Conservation (phyloP, 2,797 vertebrate species). For the Clangula hyemalis region DNA sequence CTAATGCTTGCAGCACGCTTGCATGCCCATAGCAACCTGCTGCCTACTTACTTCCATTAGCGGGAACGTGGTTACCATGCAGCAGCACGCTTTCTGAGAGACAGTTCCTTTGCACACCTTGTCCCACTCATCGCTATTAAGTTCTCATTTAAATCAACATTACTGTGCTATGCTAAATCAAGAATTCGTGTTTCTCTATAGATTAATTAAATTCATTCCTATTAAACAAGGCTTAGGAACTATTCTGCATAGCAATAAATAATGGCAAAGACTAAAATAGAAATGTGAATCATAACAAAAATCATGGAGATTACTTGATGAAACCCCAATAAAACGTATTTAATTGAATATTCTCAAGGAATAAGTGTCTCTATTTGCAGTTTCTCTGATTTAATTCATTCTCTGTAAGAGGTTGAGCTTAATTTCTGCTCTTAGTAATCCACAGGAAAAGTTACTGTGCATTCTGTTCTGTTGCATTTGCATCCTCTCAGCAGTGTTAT, state of each 20-base stretch:
- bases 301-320: neutral
- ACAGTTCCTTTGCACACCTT: neutral
- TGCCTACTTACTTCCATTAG: neutral
- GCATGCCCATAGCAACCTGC: neutral
- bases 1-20: rapidly evolving
- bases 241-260: neutral
- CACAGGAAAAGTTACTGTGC: neutral
- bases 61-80: neutral
- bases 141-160: neutral
- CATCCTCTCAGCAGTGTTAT: neutral
- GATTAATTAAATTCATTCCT: neutral
- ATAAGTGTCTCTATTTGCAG: neutral
- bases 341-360: neutral
- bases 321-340: neutral
- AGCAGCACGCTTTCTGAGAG: neutral
- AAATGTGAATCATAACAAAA: neutral
- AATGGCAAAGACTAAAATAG: neutral
- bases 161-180: neutral
- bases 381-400: neutral
- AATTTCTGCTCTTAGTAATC: neutral
- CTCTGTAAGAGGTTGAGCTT: neutral
- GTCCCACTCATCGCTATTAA: neutral
- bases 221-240: neutral
- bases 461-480: neutral
- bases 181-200: neutral